Evolutionary conservation across 2,888 invertebrate genomes (phyloP), one percentile per base, ranked within the genome.

Genomic region (Archaeoteleia sp.): DNA sequence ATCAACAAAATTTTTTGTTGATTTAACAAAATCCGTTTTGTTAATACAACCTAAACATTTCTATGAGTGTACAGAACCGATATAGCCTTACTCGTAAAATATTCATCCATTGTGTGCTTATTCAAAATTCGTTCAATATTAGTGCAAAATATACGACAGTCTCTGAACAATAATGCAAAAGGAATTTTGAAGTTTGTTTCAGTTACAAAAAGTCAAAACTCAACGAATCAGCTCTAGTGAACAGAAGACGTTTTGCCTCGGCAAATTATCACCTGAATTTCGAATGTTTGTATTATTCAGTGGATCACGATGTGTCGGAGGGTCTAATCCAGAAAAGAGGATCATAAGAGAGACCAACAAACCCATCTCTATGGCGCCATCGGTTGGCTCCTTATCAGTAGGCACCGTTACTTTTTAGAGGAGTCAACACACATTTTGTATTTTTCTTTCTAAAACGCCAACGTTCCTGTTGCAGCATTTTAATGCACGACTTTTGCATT

Each of bases 291-390:
- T 66, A 65, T 66, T 58, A 54, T 45, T 29, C 42, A 32, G 37
- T 37, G 48, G 55, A 53, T 53, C 51, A 66, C 46, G 53, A 53
- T 46, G 48, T 37, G n/a, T n/a, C 48, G 55, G 45, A 37, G 58
- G n/a, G 54, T 39, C 61, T 61, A 61, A 67, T 61, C 53, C 62
- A 45, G 46, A 62, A 67, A 67, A 57, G 37, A 45, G 49, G 55
- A 55, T 55, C 62, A 62, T 54, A 54, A 42, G 49, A 55, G 63
- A 49, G 62, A 57, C 58, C 62, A 70, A 67, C 58, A 62, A 67
- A 61, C 70, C 66, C 65, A 70, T 62, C 69, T 61, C 43, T 60
- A 57, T 53, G 65, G 69, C 66, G 66, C 66, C 65, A 61, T 54
- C 54, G 53, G 43, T 54, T 66, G 49, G 61, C 42, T 55, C 15